Percentiles rank a stretch among this genome's conserved stretches.
Conservation (phyloP, 2,797 vertebrate species). For the Tadarida brasiliensis region DNA sequence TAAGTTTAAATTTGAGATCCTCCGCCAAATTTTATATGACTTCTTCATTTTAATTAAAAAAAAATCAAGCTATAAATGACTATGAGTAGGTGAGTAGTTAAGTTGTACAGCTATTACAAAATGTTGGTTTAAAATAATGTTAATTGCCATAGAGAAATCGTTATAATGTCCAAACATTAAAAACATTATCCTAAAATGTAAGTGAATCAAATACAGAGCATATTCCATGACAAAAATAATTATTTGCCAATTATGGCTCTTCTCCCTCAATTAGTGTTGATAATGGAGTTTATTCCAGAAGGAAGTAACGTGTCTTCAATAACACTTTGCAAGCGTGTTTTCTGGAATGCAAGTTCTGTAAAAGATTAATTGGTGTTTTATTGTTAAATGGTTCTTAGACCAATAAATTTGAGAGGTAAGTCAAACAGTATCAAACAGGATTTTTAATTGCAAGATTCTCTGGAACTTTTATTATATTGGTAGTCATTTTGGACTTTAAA, state of each 20-base stretch:
- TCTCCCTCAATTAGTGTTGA: neutral
- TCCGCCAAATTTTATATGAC: conserved; percentile 21
- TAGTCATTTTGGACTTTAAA: neutral
- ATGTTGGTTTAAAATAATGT: neutral
- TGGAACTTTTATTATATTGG: neutral
- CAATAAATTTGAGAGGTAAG: conserved; percentile 14
- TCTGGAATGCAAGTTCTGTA: neutral
- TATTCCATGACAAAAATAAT: neutral
- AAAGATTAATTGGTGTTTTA: conserved; percentile 4
- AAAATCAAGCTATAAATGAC: neutral
- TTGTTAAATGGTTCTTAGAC: neutral
- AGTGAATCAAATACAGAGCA: neutral
- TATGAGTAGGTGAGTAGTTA: neutral
- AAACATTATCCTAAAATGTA: neutral
- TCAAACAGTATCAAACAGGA: neutral
- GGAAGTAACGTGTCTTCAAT: neutral
- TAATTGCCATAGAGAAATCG: neutral
- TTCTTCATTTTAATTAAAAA: conserved; percentile 24
- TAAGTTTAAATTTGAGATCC: conserved; percentile 32
- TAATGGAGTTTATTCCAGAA: neutral
- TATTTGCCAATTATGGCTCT: neutral
- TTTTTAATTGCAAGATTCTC: neutral
- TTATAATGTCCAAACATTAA: neutral
- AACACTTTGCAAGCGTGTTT: neutral
- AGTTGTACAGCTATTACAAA: neutral